A percentile compares a stretch with the other conserved stretches of the same genome.
Conservation (phyloP, 2,113 vertebrate genomes). For the Stomatorhinus ivindoensis region DNA sequence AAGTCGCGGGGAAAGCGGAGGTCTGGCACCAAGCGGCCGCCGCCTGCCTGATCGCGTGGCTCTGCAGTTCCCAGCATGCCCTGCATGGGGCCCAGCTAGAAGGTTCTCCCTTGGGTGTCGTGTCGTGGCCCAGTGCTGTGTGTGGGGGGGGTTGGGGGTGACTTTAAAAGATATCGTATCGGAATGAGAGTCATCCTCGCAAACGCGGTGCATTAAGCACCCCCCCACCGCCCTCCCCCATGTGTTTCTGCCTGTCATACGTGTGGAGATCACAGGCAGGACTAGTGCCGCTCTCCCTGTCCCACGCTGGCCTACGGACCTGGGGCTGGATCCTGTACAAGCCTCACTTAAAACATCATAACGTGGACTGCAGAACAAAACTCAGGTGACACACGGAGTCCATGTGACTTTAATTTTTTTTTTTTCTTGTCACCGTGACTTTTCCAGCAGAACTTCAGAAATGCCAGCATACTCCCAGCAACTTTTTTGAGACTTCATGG, state of each 20-base stretch:
- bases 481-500: background rate
- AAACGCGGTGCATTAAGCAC: background rate
- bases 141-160: background rate
- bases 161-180: background rate
- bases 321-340: background rate
- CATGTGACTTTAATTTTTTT: background rate
- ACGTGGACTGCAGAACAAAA: background rate
- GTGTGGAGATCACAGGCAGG: background rate
- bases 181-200: background rate
- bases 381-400: conserved; percentile 12
- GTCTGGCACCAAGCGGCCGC: background rate
- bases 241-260: background rate
- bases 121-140: background rate
- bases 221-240: background rate
- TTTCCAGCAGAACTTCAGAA: background rate
- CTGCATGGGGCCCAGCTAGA: background rate
- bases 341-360: background rate
- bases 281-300: background rate
- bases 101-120: background rate
- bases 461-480: conserved; percentile 9
- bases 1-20: background rate
- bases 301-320: background rate
- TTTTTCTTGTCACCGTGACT: background rate
- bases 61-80: background rate
- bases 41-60: background rate